These are phyloP conservation scores for Cataglyphis cursor DNA, from an alignment of 2,888 invertebrate genomes.

Conservation along the genomic window DNA sequence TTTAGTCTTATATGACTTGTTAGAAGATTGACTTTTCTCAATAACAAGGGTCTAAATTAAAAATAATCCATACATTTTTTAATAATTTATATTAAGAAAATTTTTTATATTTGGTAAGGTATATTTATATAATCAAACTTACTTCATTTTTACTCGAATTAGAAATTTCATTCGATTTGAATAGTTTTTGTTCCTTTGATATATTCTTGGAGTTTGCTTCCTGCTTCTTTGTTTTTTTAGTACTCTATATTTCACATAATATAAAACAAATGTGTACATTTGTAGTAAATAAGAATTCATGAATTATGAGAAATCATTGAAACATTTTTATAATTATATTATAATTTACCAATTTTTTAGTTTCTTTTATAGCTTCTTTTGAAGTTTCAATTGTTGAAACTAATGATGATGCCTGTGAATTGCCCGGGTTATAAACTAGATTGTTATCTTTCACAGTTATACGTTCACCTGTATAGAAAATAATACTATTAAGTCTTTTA, in stretches of 20 bases:
- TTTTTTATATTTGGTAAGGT: too few species aligned
- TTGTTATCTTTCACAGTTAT: slow-evolving; percentile 73
- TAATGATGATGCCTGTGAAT: slow-evolving; percentile 45
- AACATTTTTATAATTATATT: slow-evolving; percentile 9
- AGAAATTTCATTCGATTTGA: background rate
- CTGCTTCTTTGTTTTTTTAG: slow-evolving; percentile 6
- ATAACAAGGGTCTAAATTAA: slow-evolving; percentile 4
- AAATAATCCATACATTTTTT: background rate
- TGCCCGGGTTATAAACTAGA: slow-evolving; percentile 76
- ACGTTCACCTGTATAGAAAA: slow-evolving; percentile 76
- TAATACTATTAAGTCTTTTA: slow-evolving; percentile 22
- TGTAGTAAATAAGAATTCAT: too few species aligned
- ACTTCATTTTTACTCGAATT: slow-evolving; percentile 21
- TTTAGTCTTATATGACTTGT: background rate
- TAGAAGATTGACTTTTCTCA: background rate
- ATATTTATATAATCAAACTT: slow-evolving; percentile 1
- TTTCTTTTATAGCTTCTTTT: too few species aligned
- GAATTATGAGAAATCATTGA: background rate
- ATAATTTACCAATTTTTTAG: background rate
- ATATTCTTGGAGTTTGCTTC: background rate
- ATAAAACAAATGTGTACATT: slow-evolving; percentile 4
- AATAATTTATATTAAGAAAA: background rate
- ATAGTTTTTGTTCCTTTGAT: background rate
- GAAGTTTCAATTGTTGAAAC: background rate
- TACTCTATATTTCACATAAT: slow-evolving; percentile 8